phyloP scores from a whole-genome alignment of 2,888 invertebrate species.

The Amblyjoppa fuscipennis region DNA sequence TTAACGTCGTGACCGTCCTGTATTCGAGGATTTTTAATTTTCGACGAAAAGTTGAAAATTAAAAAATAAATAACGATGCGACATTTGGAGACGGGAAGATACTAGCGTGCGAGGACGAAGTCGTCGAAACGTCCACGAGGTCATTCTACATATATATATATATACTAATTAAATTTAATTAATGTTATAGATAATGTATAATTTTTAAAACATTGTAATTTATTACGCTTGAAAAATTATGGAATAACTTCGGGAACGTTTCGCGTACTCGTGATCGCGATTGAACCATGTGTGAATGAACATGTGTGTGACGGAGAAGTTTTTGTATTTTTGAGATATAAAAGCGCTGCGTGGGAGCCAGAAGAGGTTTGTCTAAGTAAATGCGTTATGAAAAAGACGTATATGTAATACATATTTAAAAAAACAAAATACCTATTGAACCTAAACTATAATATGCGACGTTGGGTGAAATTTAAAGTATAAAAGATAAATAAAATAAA shows the following conservation, averaged over 20 bases:
- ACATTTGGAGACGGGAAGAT: conserved; percentile 6
- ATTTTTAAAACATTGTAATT: conserved; percentile 19
- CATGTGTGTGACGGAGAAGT: conserved; percentile 19
- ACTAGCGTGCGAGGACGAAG: conserved; percentile 5
- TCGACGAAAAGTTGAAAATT: conserved; percentile 26
- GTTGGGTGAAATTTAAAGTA: background rate
- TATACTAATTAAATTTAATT: conserved; percentile 27
- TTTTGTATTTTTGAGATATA: conserved; percentile 62
- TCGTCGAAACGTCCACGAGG: conserved; percentile 70
- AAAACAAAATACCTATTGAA: conserved; percentile 15
- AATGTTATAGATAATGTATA: conserved; percentile 25
- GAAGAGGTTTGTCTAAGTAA: conserved; percentile 34
- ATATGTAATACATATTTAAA: conserved; percentile 21
- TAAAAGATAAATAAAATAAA: conserved; percentile 9
- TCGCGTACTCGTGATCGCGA: conserved; percentile 11
- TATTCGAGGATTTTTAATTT: conserved; percentile 41
- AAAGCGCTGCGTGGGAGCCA: conserved; percentile 46
- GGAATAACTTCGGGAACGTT: conserved; percentile 54
- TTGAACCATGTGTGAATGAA: conserved; percentile 20
- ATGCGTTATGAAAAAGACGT: conserved; percentile 34
- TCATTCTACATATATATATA: conserved; percentile 57
- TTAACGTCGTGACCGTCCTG: conserved; percentile 51
- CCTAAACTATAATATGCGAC: conserved; percentile 12
- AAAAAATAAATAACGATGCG: conserved; percentile 8
- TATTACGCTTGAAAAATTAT: conserved; percentile 44